Conservation (phyloP, 2,888 invertebrate genomes). For the Dynastes maya region DNA sequence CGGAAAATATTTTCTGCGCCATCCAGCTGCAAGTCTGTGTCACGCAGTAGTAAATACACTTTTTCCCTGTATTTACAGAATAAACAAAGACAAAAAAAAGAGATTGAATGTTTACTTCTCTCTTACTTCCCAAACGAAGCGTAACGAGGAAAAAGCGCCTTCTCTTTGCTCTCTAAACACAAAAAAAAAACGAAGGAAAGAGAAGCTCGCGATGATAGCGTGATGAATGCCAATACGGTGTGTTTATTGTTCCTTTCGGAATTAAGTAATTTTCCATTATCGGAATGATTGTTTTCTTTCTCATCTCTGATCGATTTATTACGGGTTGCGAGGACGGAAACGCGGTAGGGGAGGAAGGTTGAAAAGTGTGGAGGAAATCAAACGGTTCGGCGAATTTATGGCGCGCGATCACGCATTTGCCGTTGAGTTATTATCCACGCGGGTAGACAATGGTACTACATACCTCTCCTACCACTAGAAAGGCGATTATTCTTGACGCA, state of each 20-base stretch:
- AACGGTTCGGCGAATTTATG: slow-evolving; percentile 43
- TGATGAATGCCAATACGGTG: slow-evolving; percentile 26
- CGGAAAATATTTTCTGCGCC: background rate
- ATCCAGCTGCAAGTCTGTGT: background rate
- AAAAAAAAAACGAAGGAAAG: background rate
- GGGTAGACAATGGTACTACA: slow-evolving; percentile 9
- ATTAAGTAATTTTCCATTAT: slow-evolving; percentile 45
- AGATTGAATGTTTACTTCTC: slow-evolving; percentile 19
- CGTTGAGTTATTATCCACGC: slow-evolving; percentile 12
- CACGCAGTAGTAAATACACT: slow-evolving; percentile 25
- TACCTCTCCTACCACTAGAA: too few species aligned
- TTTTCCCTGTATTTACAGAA: slow-evolving; percentile 22
- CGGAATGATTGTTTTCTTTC: slow-evolving; percentile 43
- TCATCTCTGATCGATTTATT: slow-evolving; percentile 41
- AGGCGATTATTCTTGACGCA: background rate
- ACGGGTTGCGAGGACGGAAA: slow-evolving; percentile 8
- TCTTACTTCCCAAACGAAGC: background rate
- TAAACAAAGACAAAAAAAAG: slow-evolving; percentile 7
- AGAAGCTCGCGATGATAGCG: slow-evolving; percentile 20
- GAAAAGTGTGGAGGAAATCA: slow-evolving; percentile 46
- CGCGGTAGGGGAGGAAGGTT: slow-evolving; percentile 10
- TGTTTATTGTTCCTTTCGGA: slow-evolving; percentile 42
- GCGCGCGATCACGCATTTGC: slow-evolving; percentile 37
- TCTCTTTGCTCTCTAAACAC: background rate
- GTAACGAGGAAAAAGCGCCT: background rate